Percentiles rank a stretch among this genome's conserved stretches.
Conservation (phyloP, 1,140 invertebrate genomes). For the Diabrotica virgifera region DNA sequence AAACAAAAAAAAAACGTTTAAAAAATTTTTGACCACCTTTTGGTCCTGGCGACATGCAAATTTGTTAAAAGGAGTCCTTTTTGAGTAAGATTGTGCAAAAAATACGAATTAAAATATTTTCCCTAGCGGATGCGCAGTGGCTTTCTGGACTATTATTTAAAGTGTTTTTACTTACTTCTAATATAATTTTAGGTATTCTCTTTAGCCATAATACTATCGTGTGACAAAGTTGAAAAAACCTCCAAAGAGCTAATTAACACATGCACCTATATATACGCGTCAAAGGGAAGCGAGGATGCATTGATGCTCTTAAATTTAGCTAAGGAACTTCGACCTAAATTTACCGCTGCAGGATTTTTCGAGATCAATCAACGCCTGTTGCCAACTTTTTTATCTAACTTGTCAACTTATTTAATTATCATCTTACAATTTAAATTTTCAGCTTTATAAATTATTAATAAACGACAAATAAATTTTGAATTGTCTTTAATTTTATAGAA, state of each 20-base stretch:
- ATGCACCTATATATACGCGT: neutral
- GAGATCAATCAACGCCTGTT: conserved; percentile 3
- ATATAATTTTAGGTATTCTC: conserved; percentile 4
- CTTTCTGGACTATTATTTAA: no score
- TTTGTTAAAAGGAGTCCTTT: no score
- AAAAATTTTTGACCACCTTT: no score
- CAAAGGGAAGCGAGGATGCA: neutral
- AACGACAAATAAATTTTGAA: neutral
- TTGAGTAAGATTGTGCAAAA: no score
- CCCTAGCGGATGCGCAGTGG: no score
- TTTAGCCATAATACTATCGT: conserved; percentile 8
- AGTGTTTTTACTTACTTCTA: neutral
- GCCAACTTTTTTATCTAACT: conserved; percentile 4
- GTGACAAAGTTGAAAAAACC: conserved; percentile 7
- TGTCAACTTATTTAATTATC: conserved; percentile 6
- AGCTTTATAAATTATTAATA: neutral
- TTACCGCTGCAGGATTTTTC: conserved; percentile 11
- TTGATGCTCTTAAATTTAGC: neutral
- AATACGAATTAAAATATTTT: no score
- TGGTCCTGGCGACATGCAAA: no score
- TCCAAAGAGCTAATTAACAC: neutral
- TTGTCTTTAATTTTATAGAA: neutral
- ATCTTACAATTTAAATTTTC: conserved; percentile 9
- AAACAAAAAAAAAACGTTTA: no score
- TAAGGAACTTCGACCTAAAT: neutral